Percentiles rank a stretch among this genome's conserved stretches.
phyloP scores from a whole-genome alignment of 2,888 invertebrate genomes.

The Phorcus lineatus region DNA sequence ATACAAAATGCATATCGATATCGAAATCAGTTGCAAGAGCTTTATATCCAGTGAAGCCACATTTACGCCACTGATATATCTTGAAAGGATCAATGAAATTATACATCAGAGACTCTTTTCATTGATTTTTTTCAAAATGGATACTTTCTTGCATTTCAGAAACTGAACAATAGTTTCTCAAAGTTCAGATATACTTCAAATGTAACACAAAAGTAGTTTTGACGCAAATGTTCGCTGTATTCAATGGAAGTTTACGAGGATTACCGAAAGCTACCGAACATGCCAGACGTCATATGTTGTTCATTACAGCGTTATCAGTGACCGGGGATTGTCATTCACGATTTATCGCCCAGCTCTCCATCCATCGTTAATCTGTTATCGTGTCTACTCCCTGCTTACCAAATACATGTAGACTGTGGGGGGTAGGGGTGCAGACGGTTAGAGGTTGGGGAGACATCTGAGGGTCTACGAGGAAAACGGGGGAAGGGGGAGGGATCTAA shows the following conservation, averaged over 20 bases:
- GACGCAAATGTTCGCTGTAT: too few relatives aligned
- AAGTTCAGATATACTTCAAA: too few relatives aligned
- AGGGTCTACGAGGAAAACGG: not conserved
- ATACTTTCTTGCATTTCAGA: too few relatives aligned
- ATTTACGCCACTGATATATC: too few relatives aligned
- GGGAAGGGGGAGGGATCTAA: not conserved
- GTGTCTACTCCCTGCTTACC: not conserved
- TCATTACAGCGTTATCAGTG: not conserved
- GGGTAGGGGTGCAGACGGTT: not conserved
- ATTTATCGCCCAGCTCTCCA: not conserved
- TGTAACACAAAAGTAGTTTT: too few relatives aligned
- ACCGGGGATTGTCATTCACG: not conserved
- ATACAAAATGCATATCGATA: too few relatives aligned
- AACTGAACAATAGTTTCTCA: too few relatives aligned
- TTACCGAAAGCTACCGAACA: not conserved
- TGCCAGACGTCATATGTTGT: not conserved
- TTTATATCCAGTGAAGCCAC: too few relatives aligned
- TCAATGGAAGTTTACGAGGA: not conserved
- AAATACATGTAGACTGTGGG: not conserved
- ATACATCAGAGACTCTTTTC: too few relatives aligned
- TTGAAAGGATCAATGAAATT: too few relatives aligned
- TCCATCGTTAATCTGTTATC: not conserved
- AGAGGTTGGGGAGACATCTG: not conserved
- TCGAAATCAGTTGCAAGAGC: too few relatives aligned
- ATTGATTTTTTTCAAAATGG: too few relatives aligned